Percentiles rank a stretch among this genome's conserved stretches.
Evolutionary conservation across 2,113 vertebrate genomes (phyloP).

Genomic region (Centrocercus urophasianus): DNA sequence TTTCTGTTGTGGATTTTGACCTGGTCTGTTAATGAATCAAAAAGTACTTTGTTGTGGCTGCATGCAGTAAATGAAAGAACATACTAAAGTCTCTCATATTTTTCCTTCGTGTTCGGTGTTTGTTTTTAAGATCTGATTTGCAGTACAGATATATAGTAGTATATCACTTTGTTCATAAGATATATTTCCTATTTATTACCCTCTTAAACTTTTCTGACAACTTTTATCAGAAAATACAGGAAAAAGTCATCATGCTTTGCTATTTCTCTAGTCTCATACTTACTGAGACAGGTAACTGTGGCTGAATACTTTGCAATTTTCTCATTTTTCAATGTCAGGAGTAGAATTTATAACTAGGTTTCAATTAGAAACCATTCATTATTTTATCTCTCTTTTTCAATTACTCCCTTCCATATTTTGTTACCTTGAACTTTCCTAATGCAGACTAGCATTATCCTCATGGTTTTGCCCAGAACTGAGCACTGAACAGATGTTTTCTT

Average conservation of each 20-base stretch:
- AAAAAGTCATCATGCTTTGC: background rate
- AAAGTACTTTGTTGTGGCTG: background rate
- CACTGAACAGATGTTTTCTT: slow-evolving; percentile 59
- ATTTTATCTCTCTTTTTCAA: slow-evolving; percentile 6
- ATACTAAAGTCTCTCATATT: background rate
- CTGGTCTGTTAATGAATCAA: background rate
- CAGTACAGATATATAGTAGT: background rate
- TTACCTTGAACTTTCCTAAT: background rate
- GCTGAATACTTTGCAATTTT: background rate
- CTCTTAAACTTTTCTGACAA: background rate
- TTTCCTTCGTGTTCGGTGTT: background rate
- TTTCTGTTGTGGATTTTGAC: background rate
- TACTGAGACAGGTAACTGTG: background rate
- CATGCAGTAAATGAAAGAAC: background rate
- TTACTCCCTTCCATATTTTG: slow-evolving; percentile 2
- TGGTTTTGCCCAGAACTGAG: background rate
- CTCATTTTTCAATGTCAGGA: background rate
- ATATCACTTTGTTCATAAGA: background rate
- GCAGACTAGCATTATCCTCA: background rate
- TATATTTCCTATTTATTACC: background rate
- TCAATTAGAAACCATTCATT: slow-evolving; percentile 24
- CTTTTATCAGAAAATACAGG: background rate
- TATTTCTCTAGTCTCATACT: background rate
- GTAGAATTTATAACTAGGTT: background rate
- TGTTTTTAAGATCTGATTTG: background rate